phyloP scores from a whole-genome alignment of 2,888 invertebrate genomes.

The Dasypolia templi region DNA sequence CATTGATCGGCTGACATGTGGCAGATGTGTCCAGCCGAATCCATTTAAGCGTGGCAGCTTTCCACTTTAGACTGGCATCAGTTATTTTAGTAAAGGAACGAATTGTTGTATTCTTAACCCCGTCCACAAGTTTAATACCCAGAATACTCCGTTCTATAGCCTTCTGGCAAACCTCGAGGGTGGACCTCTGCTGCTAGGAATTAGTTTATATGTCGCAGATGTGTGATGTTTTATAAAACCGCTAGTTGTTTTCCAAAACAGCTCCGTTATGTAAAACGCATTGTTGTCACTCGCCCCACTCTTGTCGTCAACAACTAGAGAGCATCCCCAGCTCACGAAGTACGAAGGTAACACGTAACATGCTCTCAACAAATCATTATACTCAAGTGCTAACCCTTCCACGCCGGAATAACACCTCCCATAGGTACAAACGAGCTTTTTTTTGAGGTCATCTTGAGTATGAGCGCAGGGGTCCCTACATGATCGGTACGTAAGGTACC shows the following conservation, averaged over 20 bases:
- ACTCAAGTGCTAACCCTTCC: constrained; percentile 18
- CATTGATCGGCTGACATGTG: too few species aligned
- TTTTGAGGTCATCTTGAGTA: constrained; percentile 42
- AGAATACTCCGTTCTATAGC: too few species aligned
- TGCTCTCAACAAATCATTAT: constrained; percentile 35
- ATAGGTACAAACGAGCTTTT: not conserved
- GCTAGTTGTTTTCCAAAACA: too few species aligned
- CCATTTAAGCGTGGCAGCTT: not conserved
- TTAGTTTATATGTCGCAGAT: too few species aligned
- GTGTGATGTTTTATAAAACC: too few species aligned
- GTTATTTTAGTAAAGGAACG: not conserved
- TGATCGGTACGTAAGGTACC: constrained; percentile 1
- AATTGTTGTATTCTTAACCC: not conserved
- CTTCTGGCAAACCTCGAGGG: not conserved
- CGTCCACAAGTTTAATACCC: not conserved
- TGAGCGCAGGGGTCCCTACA: not conserved
- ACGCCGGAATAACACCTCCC: constrained; percentile 29
- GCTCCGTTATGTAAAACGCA: too few species aligned
- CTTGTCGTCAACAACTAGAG: not conserved
- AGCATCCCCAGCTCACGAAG: not conserved
- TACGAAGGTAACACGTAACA: constrained; percentile 9
- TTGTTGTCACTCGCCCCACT: constrained; percentile 23
- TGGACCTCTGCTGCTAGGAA: not conserved
- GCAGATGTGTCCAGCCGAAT: too few species aligned
- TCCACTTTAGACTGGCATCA: not conserved